phyloP scores from a whole-genome alignment of 1,140 invertebrate species.

The Orius laevigatus region DNA sequence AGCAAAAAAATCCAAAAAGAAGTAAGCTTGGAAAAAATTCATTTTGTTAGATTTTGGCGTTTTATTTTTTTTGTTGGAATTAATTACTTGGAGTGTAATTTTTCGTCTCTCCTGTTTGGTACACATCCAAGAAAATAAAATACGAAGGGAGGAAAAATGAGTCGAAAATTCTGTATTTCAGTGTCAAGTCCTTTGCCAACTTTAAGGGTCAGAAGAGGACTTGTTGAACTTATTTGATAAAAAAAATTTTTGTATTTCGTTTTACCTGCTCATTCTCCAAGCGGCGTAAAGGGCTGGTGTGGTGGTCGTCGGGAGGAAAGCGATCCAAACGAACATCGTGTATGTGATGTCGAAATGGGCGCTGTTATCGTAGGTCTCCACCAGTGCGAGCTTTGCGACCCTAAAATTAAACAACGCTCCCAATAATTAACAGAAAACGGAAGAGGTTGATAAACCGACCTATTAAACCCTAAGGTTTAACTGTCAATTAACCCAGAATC shows the following conservation, averaged over 20 bases:
- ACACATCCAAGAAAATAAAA: too few relatives aligned
- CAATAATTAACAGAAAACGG: background rate
- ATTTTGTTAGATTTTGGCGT: too few relatives aligned
- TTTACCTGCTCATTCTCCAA: slow-evolving; percentile 45
- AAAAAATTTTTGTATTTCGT: slow-evolving; percentile 7
- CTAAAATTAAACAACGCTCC: slow-evolving; percentile 25
- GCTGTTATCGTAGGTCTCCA: slow-evolving; percentile 51
- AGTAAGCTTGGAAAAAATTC: too few relatives aligned
- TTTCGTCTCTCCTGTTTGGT: too few relatives aligned
- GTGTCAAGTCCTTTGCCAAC: background rate
- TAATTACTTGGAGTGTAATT: too few relatives aligned
- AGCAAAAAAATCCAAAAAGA: too few relatives aligned
- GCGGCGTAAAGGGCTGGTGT: slow-evolving; percentile 45
- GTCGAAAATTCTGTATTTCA: background rate
- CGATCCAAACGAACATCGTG: slow-evolving; percentile 50
- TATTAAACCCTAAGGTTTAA: too few relatives aligned
- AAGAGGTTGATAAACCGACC: too few relatives aligned
- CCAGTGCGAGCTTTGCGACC: slow-evolving; percentile 42
- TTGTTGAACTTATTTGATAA: background rate
- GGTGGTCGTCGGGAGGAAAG: slow-evolving; percentile 46
- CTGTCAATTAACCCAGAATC: too few relatives aligned
- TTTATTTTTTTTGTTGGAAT: too few relatives aligned
- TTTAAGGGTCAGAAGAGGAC: background rate
- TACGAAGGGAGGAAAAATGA: too few relatives aligned
- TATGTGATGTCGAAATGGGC: slow-evolving; percentile 51